Conservation (phyloP, 2,797 vertebrate genomes). For the Harpagifer antarcticus region DNA sequence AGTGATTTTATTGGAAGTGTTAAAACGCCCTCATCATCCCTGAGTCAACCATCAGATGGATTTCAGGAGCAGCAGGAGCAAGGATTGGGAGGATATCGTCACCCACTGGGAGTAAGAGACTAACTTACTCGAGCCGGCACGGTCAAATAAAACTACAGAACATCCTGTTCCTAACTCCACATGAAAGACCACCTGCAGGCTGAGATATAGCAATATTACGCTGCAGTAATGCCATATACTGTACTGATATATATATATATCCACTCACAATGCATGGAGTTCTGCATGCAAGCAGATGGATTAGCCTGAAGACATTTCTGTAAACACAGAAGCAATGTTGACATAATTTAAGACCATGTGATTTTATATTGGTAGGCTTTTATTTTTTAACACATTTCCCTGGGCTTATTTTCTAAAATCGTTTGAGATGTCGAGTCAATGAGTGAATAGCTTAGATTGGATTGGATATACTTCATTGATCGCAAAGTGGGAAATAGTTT, state of each 20-base stretch:
- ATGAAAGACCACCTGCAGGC: slow-evolving; percentile 13
- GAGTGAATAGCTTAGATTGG: not conserved
- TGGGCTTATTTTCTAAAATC: not conserved
- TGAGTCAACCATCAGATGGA: slow-evolving; percentile 57
- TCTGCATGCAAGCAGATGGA: slow-evolving; percentile 9
- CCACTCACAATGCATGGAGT: not conserved
- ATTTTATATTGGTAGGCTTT: not conserved
- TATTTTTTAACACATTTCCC: slow-evolving; percentile 9
- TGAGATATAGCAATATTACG: not conserved
- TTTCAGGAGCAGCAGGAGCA: slow-evolving; percentile 40
- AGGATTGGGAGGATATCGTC: slow-evolving; percentile 44
- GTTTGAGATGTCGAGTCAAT: not conserved
- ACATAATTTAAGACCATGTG: not conserved
- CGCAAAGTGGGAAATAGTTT: too few species aligned
- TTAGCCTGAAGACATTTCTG: not conserved
- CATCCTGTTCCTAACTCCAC: slow-evolving; percentile 10
- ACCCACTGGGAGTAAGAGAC: slow-evolving; percentile 30
- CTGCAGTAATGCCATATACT: not conserved
- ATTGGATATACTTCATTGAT: too few species aligned
- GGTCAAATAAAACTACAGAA: slow-evolving; percentile 26
- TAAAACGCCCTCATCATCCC: slow-evolving; percentile 39
- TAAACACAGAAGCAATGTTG: slow-evolving; percentile 3
- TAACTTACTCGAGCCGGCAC: slow-evolving; percentile 4
- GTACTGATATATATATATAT: not conserved
- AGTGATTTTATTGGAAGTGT: slow-evolving; percentile 57